These are phyloP conservation scores for Eospalax fontanierii DNA, from an alignment of 2,797 vertebrate species.

Conservation along the genomic window DNA sequence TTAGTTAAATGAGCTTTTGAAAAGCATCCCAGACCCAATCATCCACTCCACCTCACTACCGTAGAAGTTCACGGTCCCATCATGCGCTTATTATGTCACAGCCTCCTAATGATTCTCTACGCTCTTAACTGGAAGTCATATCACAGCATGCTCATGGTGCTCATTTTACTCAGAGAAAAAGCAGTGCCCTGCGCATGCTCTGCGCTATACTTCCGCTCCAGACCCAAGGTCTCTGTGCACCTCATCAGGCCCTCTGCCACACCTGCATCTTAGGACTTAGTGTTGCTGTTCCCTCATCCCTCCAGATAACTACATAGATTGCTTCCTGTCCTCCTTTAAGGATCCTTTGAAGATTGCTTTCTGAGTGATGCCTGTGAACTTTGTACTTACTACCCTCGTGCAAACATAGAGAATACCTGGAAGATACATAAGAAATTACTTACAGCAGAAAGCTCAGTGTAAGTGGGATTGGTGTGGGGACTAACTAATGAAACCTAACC, in stretches of 20 bases:
- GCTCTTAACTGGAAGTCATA: not conserved
- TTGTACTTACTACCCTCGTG: not conserved
- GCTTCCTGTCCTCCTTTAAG: not conserved
- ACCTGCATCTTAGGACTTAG: not conserved
- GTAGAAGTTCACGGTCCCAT: not conserved
- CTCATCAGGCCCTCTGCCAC: not conserved
- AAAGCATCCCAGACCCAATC: not conserved
- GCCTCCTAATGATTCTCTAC: not conserved
- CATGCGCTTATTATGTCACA: not conserved
- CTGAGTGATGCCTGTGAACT: not conserved
- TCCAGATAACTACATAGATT: not conserved
- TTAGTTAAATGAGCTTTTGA: not conserved
- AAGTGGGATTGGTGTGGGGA: not conserved
- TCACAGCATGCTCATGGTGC: too few relatives aligned
- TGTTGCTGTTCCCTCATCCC: fast-evolving
- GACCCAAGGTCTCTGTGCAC: not conserved
- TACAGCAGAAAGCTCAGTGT: not conserved
- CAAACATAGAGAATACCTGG: not conserved
- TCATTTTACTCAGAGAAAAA: not conserved
- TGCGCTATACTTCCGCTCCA: not conserved
- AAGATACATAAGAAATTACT: not conserved
- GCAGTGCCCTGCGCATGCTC: not conserved
- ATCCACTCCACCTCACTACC: not conserved
- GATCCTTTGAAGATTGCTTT: not conserved
- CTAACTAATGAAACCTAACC: not conserved